A percentile compares a stretch with the other conserved stretches of the same genome.
Evolutionary conservation across 1,140 invertebrate genomes (phyloP).

Genomic region (Frieseomelitta varia): DNA sequence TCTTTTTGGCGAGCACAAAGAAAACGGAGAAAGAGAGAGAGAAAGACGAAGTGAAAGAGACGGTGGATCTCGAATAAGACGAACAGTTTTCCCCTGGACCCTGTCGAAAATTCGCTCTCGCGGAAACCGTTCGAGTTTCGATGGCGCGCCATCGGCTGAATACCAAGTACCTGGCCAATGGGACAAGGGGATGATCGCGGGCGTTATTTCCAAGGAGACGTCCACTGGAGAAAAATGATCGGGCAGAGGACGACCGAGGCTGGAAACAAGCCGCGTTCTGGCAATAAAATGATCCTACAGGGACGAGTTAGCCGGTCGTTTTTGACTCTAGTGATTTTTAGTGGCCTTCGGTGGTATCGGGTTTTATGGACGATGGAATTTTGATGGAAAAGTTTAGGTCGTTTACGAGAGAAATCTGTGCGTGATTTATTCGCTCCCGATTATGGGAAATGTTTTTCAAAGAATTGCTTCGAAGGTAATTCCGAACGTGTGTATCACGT

Average conservation of each 20-base stretch:
- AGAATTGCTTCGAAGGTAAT: not conserved
- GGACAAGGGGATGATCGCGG: constrained; percentile 44
- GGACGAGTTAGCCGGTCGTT: not conserved
- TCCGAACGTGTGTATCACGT: not conserved
- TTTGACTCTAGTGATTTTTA: constrained; percentile 7
- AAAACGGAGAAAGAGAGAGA: not conserved
- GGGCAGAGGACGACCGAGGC: not conserved
- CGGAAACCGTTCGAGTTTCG: constrained; percentile 73
- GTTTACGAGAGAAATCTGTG: not conserved
- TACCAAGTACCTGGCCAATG: constrained; percentile 67
- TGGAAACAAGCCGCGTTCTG: not conserved
- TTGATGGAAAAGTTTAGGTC: constrained; percentile 10
- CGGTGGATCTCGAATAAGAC: constrained; percentile 72
- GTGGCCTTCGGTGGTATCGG: not conserved
- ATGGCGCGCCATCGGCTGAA: constrained; percentile 71
- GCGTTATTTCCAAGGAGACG: constrained; percentile 39
- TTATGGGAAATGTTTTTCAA: not conserved
- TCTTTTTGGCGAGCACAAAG: not conserved
- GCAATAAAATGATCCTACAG: constrained; percentile 46
- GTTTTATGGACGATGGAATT: constrained; percentile 34
- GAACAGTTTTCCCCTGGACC: constrained; percentile 50
- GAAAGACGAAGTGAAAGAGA: not conserved
- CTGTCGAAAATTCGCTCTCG: constrained; percentile 67
- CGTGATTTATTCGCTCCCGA: not conserved
- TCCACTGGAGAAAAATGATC: constrained; percentile 44